phyloP scores from a whole-genome alignment of 2,113 vertebrate species.

The Epinephelus cyanopodus region DNA sequence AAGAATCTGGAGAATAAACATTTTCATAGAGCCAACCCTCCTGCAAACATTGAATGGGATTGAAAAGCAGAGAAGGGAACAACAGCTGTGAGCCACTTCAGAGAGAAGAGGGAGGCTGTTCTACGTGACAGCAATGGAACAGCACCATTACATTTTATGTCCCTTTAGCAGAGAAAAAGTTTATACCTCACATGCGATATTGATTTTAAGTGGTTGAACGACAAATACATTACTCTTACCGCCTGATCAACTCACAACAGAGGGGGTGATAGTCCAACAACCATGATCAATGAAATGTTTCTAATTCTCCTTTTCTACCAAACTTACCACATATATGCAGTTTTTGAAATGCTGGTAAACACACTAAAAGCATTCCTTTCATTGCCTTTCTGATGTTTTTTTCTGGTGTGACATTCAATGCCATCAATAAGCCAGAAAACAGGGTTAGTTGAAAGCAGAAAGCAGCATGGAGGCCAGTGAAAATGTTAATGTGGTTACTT shows the following conservation, averaged over 20 bases:
- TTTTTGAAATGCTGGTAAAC: too few species aligned
- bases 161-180: background rate
- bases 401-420: too few species aligned
- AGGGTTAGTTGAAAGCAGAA: too few species aligned
- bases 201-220: background rate
- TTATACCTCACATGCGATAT: too few species aligned
- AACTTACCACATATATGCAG: too few species aligned
- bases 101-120: background rate
- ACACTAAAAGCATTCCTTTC: too few species aligned
- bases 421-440: too few species aligned
- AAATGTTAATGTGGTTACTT: background rate
- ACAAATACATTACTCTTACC: background rate
- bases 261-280: background rate
- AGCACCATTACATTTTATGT: background rate
- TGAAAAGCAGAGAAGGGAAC: constrained; percentile 6
- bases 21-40: background rate
- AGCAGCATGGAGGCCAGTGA: too few species aligned
- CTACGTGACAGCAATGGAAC: background rate
- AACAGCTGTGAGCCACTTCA: constrained; percentile 5
- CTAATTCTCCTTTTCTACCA: too few species aligned
- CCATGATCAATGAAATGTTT: background rate
- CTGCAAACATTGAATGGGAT: background rate
- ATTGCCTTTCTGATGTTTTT: too few species aligned
- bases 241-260: background rate
- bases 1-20: constrained; percentile 10